phyloP scores from a whole-genome alignment of 2,888 invertebrate species.

The Pharmacophagus antenor region DNA sequence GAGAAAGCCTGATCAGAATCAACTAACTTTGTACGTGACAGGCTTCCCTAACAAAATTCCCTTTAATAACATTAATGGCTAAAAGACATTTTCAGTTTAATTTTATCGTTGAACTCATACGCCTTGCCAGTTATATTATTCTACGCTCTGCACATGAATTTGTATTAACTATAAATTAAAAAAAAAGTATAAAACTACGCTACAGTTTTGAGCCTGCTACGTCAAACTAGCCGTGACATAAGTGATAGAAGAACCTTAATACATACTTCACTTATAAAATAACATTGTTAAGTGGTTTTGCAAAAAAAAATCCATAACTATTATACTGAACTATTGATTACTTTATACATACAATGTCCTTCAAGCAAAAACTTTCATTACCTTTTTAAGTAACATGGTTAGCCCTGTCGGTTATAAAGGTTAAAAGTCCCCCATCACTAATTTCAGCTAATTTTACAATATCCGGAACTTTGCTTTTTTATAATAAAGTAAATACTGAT shows the following conservation, averaged over 20 bases:
- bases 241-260: no score
- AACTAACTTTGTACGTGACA: conserved; percentile 23
- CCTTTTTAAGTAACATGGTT: not conserved
- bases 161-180: conserved; percentile 31
- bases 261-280: not conserved
- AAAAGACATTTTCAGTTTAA: not conserved
- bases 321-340: not conserved
- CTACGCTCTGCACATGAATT: conserved; percentile 6
- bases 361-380: not conserved
- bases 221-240: conserved; percentile 9
- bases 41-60: not conserved
- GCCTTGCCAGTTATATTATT: not conserved
- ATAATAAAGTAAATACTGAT: not conserved
- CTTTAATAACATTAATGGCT: not conserved
- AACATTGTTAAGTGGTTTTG: not conserved
- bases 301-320: not conserved
- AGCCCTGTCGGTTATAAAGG: not conserved
- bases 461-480: no score
- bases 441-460: not conserved
- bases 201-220: conserved; percentile 31
- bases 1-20: not conserved
- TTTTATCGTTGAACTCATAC: not conserved
- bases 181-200: conserved; percentile 31
- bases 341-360: not conserved
- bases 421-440: not conserved